A percentile compares a stretch with the other conserved stretches of the same genome.
phyloP scores from a whole-genome alignment of 92 coral and sea anemone genomes.

The Epizoanthus scotinus region DNA sequence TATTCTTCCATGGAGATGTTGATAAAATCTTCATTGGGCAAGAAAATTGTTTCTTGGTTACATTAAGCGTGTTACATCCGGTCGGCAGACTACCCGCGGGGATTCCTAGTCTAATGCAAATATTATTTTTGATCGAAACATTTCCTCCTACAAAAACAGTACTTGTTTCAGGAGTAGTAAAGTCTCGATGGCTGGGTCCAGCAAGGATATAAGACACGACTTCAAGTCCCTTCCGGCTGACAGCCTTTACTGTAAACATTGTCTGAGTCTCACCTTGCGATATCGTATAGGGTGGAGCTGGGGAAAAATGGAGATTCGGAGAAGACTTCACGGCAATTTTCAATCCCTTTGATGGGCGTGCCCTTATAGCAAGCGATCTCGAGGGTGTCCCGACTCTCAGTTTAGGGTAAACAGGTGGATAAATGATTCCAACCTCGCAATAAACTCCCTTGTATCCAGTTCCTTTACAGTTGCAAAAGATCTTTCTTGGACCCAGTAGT shows the following conservation, averaged over 20 bases:
- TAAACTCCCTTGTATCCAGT: constrained; percentile 66
- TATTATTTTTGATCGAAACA: background rate
- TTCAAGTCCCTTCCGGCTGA: constrained; percentile 34
- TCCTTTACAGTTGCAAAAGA: constrained; percentile 50
- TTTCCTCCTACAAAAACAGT: constrained; percentile 33
- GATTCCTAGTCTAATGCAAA: background rate
- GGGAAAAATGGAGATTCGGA: constrained; percentile 20
- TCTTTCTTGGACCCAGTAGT: constrained; percentile 27
- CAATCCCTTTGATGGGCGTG: constrained; percentile 42
- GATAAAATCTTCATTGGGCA: constrained; percentile 43
- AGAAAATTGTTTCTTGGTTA: background rate
- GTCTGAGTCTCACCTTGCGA: background rate
- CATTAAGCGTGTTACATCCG: constrained; percentile 42
- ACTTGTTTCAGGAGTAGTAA: constrained; percentile 36
- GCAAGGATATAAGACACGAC: constrained; percentile 27
- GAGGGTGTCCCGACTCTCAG: constrained; percentile 32
- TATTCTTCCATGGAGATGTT: constrained; percentile 42
- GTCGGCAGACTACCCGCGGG: constrained; percentile 32
- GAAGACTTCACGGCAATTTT: constrained; percentile 8
- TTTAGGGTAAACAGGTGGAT: constrained; percentile 53
- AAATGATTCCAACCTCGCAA: constrained; percentile 58
- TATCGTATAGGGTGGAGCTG: constrained; percentile 28
- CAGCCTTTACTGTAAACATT: constrained; percentile 37
- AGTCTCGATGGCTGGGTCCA: constrained; percentile 27
- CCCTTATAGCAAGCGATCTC: constrained; percentile 31